Evolutionary conservation across 30 jellyfish, hydroid and myxozoan species (phyloP).

Genomic region (Aurelia coerulea): DNA sequence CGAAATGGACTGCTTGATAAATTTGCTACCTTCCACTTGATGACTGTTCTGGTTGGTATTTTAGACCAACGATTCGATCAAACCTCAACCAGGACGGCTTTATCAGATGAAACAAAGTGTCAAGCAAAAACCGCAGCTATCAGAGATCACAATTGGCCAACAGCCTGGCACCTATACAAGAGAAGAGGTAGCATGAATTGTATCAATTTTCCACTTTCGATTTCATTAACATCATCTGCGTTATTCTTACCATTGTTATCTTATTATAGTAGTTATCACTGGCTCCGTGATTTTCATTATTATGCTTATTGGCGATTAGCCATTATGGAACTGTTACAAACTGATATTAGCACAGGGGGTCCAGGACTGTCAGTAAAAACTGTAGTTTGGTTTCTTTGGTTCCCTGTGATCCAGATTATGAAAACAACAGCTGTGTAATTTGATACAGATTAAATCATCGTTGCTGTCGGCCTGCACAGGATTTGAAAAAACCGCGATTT

Average conservation of each 20-base stretch:
- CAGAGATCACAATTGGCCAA: constrained; percentile 10
- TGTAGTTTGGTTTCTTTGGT: too few relatives aligned
- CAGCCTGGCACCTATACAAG: constrained; percentile 19
- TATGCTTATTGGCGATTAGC: too few relatives aligned
- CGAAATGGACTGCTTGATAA: too few relatives aligned
- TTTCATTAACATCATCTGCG: neutral
- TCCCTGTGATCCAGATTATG: too few relatives aligned
- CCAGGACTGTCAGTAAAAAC: too few relatives aligned
- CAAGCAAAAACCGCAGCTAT: constrained; percentile 16
- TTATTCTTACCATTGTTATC: neutral
- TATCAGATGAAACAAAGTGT: constrained; percentile 15
- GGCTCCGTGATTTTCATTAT: neutral
- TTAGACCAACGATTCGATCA: neutral
- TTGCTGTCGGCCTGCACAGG: too few relatives aligned
- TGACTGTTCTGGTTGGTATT: neutral
- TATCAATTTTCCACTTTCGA: neutral
- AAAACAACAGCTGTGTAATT: too few relatives aligned
- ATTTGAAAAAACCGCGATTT: too few relatives aligned
- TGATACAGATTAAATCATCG: too few relatives aligned
- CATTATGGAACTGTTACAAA: too few relatives aligned
- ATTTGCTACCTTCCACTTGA: neutral
- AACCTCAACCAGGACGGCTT: constrained; percentile 44
- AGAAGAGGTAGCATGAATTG: constrained; percentile 27
- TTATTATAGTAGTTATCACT: neutral
- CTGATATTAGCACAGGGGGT: too few relatives aligned